Evolutionary conservation across 37 sponge, comb jelly and placozoan genomes (phyloP).

Genomic region (Oopsacas minuta): DNA sequence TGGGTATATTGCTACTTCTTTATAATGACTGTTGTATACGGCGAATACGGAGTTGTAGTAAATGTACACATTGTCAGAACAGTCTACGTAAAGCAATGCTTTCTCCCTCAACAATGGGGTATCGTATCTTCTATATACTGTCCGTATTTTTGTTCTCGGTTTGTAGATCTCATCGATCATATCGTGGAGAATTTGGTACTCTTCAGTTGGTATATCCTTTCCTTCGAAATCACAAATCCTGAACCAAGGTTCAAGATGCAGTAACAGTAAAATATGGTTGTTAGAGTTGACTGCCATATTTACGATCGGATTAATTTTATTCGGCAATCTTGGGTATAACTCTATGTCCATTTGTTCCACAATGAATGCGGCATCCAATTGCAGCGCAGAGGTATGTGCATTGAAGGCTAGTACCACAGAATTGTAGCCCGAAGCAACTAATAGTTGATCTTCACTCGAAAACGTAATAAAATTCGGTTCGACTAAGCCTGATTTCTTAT

Average conservation of each 20-base stretch:
- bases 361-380: not conserved
- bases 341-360: not conserved
- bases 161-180: not conserved
- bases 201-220: not conserved
- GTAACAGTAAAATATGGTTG: not conserved
- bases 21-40: not conserved
- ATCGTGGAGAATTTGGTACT: not conserved
- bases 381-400: not conserved
- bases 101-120: not conserved
- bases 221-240: not conserved
- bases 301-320: not conserved
- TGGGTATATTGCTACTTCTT: not conserved
- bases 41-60: not conserved
- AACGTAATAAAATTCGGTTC: not conserved
- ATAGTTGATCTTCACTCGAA: not conserved
- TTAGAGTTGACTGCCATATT: constrained; percentile 1
- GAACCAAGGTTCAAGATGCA: not conserved
- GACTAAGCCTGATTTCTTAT: not conserved
- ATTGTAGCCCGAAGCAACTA: not conserved
- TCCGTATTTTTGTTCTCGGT: not conserved
- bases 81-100: not conserved
- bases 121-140: not conserved
- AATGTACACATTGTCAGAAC: not conserved
- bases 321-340: not conserved
- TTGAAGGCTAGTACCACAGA: not conserved